A percentile compares a stretch with the other conserved stretches of the same genome.
Conservation (phyloP, 2,888 invertebrate species). For the Eristalinus sepulchralis region DNA sequence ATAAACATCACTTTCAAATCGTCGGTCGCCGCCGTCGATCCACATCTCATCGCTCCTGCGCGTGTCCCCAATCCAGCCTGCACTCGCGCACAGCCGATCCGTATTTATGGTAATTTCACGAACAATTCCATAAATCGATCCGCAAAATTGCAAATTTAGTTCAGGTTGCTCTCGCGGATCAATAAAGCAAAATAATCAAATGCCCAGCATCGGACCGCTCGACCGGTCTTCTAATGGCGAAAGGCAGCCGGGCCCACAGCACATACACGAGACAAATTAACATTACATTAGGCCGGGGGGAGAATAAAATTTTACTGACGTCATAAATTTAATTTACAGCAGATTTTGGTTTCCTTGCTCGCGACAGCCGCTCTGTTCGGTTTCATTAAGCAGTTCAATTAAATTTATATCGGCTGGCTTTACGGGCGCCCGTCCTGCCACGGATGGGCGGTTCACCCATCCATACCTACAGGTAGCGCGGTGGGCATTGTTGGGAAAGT, state of each 20-base stretch:
- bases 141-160: constrained; percentile 70
- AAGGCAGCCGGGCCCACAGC: constrained; percentile 15
- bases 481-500: constrained; percentile 7
- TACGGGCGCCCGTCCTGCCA: neutral
- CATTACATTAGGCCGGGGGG: constrained; percentile 52
- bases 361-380: neutral
- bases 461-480: neutral
- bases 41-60: neutral
- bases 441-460: neutral
- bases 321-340: constrained; percentile 57
- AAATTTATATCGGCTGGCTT: constrained; percentile 38
- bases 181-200: constrained; percentile 72
- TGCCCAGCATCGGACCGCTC: constrained; percentile 42
- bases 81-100: constrained; percentile 36
- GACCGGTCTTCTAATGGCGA: constrained; percentile 17
- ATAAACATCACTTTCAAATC: constrained; percentile 68
- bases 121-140: constrained; percentile 76
- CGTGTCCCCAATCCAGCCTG: constrained; percentile 11
- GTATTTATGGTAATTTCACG: constrained; percentile 76
- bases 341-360: constrained; percentile 17
- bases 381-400: constrained; percentile 53
- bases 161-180: constrained; percentile 65
- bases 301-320: constrained; percentile 52
- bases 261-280: constrained; percentile 64
- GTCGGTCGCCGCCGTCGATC: constrained; percentile 9